A percentile compares a stretch with the other conserved stretches of the same genome.
phyloP scores from a whole-genome alignment of 2,113 vertebrate species.

The Rissa tridactyla region DNA sequence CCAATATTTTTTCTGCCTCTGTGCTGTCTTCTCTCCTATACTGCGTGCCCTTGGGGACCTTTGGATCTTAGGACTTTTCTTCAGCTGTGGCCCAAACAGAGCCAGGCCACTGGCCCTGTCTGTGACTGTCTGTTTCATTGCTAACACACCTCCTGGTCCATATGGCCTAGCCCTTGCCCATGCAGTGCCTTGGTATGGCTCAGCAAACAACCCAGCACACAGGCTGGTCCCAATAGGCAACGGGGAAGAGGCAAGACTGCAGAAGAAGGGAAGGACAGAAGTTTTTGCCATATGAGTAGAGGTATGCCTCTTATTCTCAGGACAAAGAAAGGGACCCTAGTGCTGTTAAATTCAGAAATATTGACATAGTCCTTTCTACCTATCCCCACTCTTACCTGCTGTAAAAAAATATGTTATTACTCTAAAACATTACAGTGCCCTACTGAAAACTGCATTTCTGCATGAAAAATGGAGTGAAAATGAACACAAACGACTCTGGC shows the following conservation, averaged over 20 bases:
- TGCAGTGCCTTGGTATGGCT: rapidly evolving
- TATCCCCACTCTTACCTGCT: neutral
- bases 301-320: neutral
- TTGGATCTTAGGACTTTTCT: neutral
- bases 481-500: neutral
- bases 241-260: rapidly evolving
- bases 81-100: neutral
- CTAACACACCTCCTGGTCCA: neutral
- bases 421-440: neutral
- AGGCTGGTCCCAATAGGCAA: neutral
- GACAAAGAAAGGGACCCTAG: neutral
- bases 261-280: neutral
- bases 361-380: neutral
- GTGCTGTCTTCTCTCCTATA: neutral
- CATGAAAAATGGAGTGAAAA: neutral
- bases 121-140: neutral
- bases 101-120: neutral
- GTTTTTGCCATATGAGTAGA: neutral
- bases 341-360: neutral
- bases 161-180: too few relatives aligned
- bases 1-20: neutral
- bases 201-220: neutral
- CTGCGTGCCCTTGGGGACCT: neutral
- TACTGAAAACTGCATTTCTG: neutral
- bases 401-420: neutral